phyloP scores from a whole-genome alignment of 1,140 invertebrate species.

The Papilio xuthus region DNA sequence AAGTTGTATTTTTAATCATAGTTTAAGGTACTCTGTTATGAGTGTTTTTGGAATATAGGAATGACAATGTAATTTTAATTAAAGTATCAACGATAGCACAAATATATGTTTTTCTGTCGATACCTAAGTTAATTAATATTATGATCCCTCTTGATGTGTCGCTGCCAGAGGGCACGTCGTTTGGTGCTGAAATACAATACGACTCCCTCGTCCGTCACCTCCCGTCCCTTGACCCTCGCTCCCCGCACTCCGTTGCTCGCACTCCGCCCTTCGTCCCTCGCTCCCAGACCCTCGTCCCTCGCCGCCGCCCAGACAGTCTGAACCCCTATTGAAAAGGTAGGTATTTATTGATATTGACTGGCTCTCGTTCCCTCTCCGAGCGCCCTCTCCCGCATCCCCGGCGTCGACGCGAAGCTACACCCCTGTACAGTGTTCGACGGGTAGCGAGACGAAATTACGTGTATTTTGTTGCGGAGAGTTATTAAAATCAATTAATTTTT shows the following conservation, averaged over 20 bases:
- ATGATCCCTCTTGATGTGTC: slow-evolving; percentile 34
- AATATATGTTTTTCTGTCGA: neutral
- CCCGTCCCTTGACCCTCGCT: neutral
- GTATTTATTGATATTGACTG: slow-evolving; percentile 64
- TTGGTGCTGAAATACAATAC: slow-evolving; percentile 54
- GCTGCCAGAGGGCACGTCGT: slow-evolving; percentile 48
- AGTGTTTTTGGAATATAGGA: neutral
- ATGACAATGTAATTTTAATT: neutral
- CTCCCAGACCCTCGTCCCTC: neutral
- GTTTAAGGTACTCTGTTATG: neutral
- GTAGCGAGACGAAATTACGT: neutral
- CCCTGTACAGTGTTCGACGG: slow-evolving; percentile 10
- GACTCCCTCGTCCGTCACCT: slow-evolving; percentile 31
- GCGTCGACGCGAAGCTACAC: neutral
- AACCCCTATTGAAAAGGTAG: slow-evolving; percentile 52
- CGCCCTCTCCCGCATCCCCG: slow-evolving; percentile 11
- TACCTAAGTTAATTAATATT: slow-evolving; percentile 29
- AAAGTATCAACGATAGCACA: neutral
- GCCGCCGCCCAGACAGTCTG: slow-evolving; percentile 48
- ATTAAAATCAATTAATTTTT: slow-evolving; percentile 15
- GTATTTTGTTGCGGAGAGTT: neutral
- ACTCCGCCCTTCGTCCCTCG: neutral
- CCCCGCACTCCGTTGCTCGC: neutral
- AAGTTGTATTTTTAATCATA: neutral
- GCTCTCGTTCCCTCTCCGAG: slow-evolving; percentile 43